These are phyloP conservation scores for Muricea muricata DNA, from an alignment of 92 coral and sea anemone species.

Conservation along the genomic window DNA sequence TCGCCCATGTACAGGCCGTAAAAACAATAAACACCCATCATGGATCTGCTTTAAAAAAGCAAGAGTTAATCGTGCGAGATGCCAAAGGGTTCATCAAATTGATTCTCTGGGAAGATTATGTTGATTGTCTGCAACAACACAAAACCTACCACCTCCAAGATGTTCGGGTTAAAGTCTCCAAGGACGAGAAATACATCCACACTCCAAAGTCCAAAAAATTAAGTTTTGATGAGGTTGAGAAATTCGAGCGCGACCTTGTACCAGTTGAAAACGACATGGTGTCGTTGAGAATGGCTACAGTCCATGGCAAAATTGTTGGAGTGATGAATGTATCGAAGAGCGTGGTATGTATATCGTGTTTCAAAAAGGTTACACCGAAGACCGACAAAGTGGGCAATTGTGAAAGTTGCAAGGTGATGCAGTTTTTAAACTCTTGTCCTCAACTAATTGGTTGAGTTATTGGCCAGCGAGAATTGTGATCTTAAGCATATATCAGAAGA, in stretches of 20 bases:
- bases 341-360: background rate
- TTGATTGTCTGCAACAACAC: constrained; percentile 27
- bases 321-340: background rate
- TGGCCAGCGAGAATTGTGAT: too few species aligned
- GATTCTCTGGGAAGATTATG: constrained; percentile 54
- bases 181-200: constrained; percentile 39
- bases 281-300: background rate
- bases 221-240: background rate
- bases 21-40: constrained; percentile 24
- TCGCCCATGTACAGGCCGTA: constrained; percentile 22
- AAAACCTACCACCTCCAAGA: constrained; percentile 44
- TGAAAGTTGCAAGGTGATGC: too few species aligned
- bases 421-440: too few species aligned
- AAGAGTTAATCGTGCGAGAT: constrained; percentile 47
- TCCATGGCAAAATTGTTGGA: background rate
- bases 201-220: constrained; percentile 31
- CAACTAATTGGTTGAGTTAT: too few species aligned
- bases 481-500: too few species aligned
- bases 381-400: too few species aligned
- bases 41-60: constrained; percentile 45
- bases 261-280: constrained; percentile 29
- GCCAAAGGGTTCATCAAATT: constrained; percentile 38
- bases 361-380: too few species aligned
- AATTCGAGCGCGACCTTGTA: constrained; percentile 32
- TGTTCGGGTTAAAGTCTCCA: constrained; percentile 25